phyloP scores from a whole-genome alignment of 2,888 invertebrate genomes.

The Masnerella sp. region DNA sequence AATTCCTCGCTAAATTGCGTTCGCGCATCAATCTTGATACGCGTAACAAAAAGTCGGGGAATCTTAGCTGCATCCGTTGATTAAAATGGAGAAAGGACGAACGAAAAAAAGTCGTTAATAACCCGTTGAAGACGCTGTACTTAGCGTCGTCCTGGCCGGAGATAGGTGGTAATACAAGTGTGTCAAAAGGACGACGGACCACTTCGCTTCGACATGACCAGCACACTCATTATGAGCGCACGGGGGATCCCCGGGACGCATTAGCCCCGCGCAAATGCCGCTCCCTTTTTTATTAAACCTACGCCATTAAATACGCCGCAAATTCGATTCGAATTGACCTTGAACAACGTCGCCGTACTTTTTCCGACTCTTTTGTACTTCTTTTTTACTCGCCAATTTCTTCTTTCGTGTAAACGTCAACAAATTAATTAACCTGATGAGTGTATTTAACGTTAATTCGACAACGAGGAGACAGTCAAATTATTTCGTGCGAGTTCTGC shows the following conservation, averaged over 20 bases:
- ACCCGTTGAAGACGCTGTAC: conserved; percentile 35
- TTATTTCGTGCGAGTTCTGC: background rate
- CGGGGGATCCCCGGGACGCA: conserved; percentile 30
- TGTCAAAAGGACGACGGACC: conserved; percentile 70
- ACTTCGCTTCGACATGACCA: conserved; percentile 47
- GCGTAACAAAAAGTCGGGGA: conserved; percentile 18
- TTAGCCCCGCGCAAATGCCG: conserved; percentile 41
- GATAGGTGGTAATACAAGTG: conserved; percentile 67
- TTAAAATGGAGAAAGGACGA: conserved; percentile 29
- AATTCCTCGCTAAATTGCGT: conserved; percentile 29
- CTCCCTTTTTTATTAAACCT: conserved; percentile 22
- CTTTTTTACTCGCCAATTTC: conserved; percentile 4
- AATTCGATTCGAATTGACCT: conserved; percentile 39
- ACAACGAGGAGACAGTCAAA: background rate
- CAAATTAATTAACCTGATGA: conserved; percentile 24
- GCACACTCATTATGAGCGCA: conserved; percentile 42
- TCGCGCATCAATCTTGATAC: conserved; percentile 16
- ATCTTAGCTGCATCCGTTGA: conserved; percentile 22
- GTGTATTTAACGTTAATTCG: conserved; percentile 23
- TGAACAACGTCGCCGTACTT: conserved; percentile 6
- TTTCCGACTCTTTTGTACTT: conserved; percentile 3
- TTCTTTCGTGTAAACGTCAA: conserved; percentile 21
- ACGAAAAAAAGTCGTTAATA: conserved; percentile 39
- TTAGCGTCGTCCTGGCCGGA: conserved; percentile 23
- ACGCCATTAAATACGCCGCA: conserved; percentile 46